Evolutionary conservation across 2,888 invertebrate species (phyloP).

Genomic region (Latrodectus hesperus): DNA sequence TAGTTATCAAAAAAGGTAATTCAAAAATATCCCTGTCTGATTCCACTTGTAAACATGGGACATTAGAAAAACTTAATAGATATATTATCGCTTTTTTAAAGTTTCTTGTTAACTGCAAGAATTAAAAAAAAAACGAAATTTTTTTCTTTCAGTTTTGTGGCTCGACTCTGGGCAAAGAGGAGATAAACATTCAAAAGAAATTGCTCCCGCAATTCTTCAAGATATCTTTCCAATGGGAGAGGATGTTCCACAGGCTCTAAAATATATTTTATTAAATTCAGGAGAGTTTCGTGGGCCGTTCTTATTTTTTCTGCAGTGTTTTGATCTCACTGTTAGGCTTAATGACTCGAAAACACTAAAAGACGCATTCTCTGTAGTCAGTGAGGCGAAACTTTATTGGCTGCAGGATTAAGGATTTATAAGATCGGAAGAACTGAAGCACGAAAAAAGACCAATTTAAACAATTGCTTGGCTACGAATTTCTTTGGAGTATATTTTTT

Average conservation of each 20-base stretch:
- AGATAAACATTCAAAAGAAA: too few species aligned
- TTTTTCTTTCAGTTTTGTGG: too few species aligned
- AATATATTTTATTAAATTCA: not conserved
- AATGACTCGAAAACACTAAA: constrained; percentile 59
- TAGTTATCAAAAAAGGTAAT: too few species aligned
- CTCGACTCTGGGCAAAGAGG: too few species aligned
- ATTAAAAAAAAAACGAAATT: too few species aligned
- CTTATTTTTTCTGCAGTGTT: constrained; percentile 27
- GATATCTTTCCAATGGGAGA: not conserved
- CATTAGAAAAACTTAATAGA: too few species aligned
- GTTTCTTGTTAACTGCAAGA: too few species aligned
- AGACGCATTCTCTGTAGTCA: not conserved
- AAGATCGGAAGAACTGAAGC: not conserved
- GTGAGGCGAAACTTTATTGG: not conserved
- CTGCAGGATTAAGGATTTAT: not conserved
- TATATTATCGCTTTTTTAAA: too few species aligned
- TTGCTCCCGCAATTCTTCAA: too few species aligned
- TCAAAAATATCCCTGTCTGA: too few species aligned
- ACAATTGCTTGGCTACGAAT: not conserved
- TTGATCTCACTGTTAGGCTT: constrained; percentile 38
- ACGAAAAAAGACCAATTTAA: not conserved
- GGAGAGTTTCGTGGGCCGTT: not conserved
- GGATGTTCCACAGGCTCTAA: not conserved
- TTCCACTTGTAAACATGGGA: too few species aligned
- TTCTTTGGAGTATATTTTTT: not conserved